A percentile compares a stretch with the other conserved stretches of the same genome.
These are phyloP conservation scores for Electrophaes corylata DNA, from an alignment of 2,888 invertebrate genomes.

Conservation along the genomic window DNA sequence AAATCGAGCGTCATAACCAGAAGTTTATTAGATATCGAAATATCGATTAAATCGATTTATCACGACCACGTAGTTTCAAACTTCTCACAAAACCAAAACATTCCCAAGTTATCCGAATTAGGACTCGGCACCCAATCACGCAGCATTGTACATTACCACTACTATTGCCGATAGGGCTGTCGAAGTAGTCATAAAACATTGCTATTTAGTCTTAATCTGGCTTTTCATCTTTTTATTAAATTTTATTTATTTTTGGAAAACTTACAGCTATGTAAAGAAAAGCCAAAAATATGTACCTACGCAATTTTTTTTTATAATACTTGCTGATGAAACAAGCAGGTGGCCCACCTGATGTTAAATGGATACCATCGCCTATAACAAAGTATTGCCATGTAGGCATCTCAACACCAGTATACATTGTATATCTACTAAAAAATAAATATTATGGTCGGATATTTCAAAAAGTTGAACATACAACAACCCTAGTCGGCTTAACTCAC, in stretches of 20 bases:
- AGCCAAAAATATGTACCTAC: no score
- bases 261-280: no score
- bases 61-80: constrained; percentile 30
- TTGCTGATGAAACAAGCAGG: no score
- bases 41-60: constrained; percentile 26
- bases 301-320: no score
- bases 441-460: not conserved
- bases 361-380: no score
- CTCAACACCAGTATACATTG: no score
- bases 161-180: constrained; percentile 11
- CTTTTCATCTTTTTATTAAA: no score
- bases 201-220: not conserved
- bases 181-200: not conserved
- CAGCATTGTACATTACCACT: constrained; percentile 58
- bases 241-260: no score
- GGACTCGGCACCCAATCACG: constrained; percentile 71
- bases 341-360: no score
- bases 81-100: constrained; percentile 28
- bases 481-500: constrained; percentile 17
- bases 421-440: not conserved
- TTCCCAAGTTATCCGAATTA: constrained; percentile 48
- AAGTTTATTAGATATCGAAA: constrained; percentile 16
- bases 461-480: not conserved
- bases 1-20: not conserved
- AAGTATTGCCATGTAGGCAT: no score